Base-by-base conservation (phyloP, 2,113 vertebrate species). In the Thymallus thymallus region DNA sequence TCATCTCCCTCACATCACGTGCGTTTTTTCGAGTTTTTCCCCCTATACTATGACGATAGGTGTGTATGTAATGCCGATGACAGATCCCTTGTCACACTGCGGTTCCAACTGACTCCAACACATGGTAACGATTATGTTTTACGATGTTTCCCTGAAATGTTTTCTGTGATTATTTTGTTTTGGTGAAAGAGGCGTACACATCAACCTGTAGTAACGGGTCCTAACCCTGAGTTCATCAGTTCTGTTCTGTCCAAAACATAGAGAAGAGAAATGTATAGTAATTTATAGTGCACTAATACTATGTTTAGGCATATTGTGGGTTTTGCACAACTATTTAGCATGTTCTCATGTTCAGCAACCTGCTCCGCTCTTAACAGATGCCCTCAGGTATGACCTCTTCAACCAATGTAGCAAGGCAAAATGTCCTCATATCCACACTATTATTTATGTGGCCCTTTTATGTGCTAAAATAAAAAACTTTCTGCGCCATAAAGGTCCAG, bases 61-160 rank as follows among this genome's bases (percentile, higher is more conserved):
- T 84, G 86, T n/a, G 71, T 74, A 70, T 84, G 69, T 86, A 88
- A 87, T 83, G 84, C 0, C 60, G 82, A 88, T 86, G 84, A 91
- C 81, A 82, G 85, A 85, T 88, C 78, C 80, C 48, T 79, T 73
- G 83, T 87, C 82, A 82, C 77, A 78, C 77, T 75, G 80, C 67
- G 82, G 84, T 26, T 70, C 12, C 85, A 76, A 83, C 89, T 90
- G 89, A 88, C 90, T 85, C 12, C 84, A 77, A 84, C 90, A 91
- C 87, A 87, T 91, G 89, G 84, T 86, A 86, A 80, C 85, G 58
- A 90, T 91, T 91, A 87, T 51, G 84, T 82, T 86, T 76, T 80
- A 66, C 4, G 46, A 80, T 78, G 77, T 85, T 82, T 83, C 82
- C 73, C 80, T 83, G 81, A 79, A 82, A 85, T 87, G 82, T 75